Percentiles rank a stretch among this genome's conserved stretches.
Evolutionary conservation across 2,113 vertebrate genomes (phyloP).

Genomic region (Clarias gariepinus): DNA sequence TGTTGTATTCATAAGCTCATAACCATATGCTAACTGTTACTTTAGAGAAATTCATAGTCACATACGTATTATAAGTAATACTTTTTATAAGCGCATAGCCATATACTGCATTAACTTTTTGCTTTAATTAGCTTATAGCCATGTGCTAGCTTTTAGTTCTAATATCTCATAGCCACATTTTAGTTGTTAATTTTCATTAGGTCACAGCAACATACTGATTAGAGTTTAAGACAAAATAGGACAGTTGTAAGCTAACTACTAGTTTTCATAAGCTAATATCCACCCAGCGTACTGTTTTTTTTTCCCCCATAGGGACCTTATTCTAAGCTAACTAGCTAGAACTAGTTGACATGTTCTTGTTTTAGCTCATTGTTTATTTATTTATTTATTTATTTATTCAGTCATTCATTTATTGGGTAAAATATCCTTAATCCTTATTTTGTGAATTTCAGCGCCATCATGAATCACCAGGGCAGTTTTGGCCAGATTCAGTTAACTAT

Average conservation of each 20-base stretch:
- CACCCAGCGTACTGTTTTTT: not conserved
- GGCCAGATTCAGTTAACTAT: constrained; percentile 86
- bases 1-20: too few relatives aligned
- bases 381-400: too few relatives aligned
- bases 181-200: not conserved
- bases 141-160: not conserved
- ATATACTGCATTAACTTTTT: not conserved
- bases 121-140: not conserved
- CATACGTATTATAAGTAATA: too few relatives aligned
- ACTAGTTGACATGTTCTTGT: not conserved
- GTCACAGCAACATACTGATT: too few relatives aligned
- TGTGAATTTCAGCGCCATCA: constrained; percentile 61
- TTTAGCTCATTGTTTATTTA: too few relatives aligned
- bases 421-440: not conserved
- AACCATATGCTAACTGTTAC: too few relatives aligned
- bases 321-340: not conserved
- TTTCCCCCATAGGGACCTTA: not conserved
- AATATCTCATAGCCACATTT: not conserved
- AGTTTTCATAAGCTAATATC: not conserved
- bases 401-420: too few relatives aligned
- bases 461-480: constrained; percentile 73
- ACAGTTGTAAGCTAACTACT: not conserved
- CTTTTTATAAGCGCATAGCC: not conserved
- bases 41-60: too few relatives aligned
- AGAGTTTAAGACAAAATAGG: not conserved